Conservation (phyloP, 2,888 invertebrate genomes). For the Capitulum mitella region DNA sequence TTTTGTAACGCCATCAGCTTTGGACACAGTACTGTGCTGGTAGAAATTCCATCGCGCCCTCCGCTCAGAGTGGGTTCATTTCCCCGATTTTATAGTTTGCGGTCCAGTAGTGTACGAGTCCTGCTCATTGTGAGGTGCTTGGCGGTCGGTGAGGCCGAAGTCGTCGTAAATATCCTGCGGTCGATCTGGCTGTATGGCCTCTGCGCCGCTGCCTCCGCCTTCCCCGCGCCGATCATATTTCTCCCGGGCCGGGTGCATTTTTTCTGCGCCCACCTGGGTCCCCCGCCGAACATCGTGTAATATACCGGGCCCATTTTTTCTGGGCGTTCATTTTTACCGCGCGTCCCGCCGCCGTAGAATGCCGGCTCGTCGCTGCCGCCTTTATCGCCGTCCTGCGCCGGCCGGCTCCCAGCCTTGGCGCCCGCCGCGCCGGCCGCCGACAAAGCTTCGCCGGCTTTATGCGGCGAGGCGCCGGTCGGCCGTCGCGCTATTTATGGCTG, state of each 20-base stretch:
- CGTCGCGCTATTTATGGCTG: conserved; percentile 1
- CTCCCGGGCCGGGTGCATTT: not conserved
- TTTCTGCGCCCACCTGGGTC: not conserved
- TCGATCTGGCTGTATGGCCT: not conserved
- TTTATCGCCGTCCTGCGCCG: not conserved
- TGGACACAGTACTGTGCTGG: too few species aligned
- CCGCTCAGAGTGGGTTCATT: too few species aligned
- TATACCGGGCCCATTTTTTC: conserved; percentile 5
- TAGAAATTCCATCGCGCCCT: too few species aligned
- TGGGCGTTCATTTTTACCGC: not conserved
- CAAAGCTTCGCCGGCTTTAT: too few species aligned
- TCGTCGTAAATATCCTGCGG: not conserved
- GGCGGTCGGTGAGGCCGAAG: not conserved
- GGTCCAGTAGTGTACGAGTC: too few species aligned
- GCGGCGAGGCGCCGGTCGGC: not conserved
- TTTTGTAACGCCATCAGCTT: too few species aligned
- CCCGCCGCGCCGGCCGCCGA: not conserved
- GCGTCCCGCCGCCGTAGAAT: not conserved
- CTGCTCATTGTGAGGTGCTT: too few species aligned
- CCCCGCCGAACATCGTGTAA: not conserved
- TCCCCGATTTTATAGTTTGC: too few species aligned
- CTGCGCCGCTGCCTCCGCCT: not conserved
- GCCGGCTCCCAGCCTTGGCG: not conserved
- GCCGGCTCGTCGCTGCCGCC: not conserved
- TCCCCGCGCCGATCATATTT: conserved; percentile 4